Evolutionary conservation across 2,888 invertebrate genomes (phyloP), one percentile per base, ranked within the genome.

Genomic region (Eutolmus rufibarbis): DNA sequence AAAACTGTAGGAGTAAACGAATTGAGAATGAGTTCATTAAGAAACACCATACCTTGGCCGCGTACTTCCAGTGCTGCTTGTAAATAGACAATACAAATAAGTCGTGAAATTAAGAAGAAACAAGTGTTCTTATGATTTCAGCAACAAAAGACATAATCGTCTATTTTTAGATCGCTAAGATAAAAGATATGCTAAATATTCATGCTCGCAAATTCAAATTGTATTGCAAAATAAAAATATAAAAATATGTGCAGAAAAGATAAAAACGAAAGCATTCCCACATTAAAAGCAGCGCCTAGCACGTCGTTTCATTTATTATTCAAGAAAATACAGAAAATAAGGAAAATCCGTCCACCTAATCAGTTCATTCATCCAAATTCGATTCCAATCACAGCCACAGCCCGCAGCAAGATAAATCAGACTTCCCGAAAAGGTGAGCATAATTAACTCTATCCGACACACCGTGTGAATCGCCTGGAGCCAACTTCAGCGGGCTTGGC

Each of bases 61-160:
- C 92, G 91, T 92, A 92, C 90, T 92, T 92, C 92, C 92, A 92
- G 90, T 92, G 92, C 92, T 92, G 92, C 92, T 90, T 91, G 90
- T 88, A 89, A 86, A 56, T 56, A 84, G 74, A 77, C 14, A 79
- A 66, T 19, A 86, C 78, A 78, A 57, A 43, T 74, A 51, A 81
- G 14, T 40, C 28, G 78, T 43, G 23, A 79, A 79, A 86, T 16
- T 66, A 51, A 43, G 34, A n/a, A 19, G 81, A 56, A 51, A 37
- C 34, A 51, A 1, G 56, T 81, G 81, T 43, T 37, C 5, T 51
- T 81, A 14, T 34, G 51, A n/a, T 86, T 56, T 81, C 51, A 81
- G 37, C 4, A 81, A 81, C 46, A 81, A 81, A 51, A 1, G 9
- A 19, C 14, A 81, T n/a, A 34, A 56, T 1, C 1, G 5, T 31